A percentile compares a stretch with the other conserved stretches of the same genome.
These are phyloP conservation scores for Sceliomorpha sp. DNA, from an alignment of 2,888 invertebrate genomes.

Conservation along the genomic window DNA sequence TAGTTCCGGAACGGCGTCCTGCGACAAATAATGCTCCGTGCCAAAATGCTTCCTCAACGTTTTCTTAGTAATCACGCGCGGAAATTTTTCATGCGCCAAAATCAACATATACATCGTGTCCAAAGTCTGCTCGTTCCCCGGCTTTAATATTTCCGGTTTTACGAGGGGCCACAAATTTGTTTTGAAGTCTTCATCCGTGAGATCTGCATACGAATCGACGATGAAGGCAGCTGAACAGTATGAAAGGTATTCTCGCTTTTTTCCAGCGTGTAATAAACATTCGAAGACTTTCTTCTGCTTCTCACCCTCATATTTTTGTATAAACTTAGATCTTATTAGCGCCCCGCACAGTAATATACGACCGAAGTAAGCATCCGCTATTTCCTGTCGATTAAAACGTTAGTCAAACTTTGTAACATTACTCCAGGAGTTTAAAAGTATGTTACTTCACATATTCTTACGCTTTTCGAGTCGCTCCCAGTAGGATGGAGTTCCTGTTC, in stretches of 20 bases:
- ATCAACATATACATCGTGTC: conserved; percentile 85
- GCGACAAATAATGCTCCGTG: conserved; percentile 82
- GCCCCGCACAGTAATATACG: conserved; percentile 87
- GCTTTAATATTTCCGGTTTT: conserved; percentile 83
- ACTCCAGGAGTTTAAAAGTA: no score
- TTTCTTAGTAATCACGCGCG: conserved; percentile 81
- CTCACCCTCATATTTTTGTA: conserved; percentile 81
- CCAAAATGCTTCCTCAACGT: conserved; percentile 83
- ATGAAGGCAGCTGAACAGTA: conserved; percentile 84
- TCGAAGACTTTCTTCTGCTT: conserved; percentile 81
- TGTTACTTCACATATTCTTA: no score
- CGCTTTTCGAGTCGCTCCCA: conserved; percentile 85
- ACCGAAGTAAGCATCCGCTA: conserved; percentile 87
- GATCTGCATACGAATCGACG: conserved; percentile 83
- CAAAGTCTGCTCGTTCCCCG: conserved; percentile 84
- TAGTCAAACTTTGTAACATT: no score
- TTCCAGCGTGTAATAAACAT: conserved; percentile 82
- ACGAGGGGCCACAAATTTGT: conserved; percentile 84
- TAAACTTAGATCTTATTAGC: conserved; percentile 84
- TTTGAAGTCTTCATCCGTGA: conserved; percentile 82
- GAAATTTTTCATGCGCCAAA: conserved; percentile 80
- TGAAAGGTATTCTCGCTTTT: conserved; percentile 84
- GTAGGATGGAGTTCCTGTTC: conserved; percentile 85
- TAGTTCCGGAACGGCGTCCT: conserved; percentile 83
- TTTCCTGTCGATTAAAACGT: conserved; percentile 83